Conservation (phyloP, 2,888 invertebrate species). For the Lamproptera curius region DNA sequence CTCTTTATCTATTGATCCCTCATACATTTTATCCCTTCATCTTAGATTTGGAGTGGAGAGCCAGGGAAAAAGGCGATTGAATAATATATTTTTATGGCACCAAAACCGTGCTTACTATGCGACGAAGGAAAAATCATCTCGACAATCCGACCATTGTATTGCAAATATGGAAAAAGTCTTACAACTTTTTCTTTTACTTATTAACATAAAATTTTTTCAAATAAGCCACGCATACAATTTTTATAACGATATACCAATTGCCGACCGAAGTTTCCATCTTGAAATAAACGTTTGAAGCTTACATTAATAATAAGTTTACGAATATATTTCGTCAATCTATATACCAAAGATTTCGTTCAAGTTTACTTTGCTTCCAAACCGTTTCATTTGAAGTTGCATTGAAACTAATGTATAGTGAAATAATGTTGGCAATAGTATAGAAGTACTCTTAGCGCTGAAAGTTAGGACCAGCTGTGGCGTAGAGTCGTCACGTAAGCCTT, state of each 20-base stretch:
- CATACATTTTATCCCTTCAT: slow-evolving; percentile 60
- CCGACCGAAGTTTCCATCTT: too few relatives aligned
- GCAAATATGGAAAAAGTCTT: slow-evolving; percentile 75
- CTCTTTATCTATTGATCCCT: slow-evolving; percentile 46
- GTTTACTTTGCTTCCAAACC: too few relatives aligned
- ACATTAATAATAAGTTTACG: too few relatives aligned
- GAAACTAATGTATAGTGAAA: slow-evolving; percentile 70
- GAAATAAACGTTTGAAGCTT: too few relatives aligned
- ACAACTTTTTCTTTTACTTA: slow-evolving; percentile 62
- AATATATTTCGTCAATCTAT: too few relatives aligned
- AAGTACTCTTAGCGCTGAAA: slow-evolving; percentile 56
- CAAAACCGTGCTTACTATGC: slow-evolving; percentile 66
- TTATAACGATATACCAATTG: not conserved
- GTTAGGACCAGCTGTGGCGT: slow-evolving; percentile 63
- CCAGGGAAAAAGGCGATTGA: slow-evolving; percentile 68
- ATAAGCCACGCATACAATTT: not conserved
- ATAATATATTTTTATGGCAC: slow-evolving; percentile 73
- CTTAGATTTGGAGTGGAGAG: slow-evolving; percentile 58
- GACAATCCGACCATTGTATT: slow-evolving; percentile 71
- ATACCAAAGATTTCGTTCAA: too few relatives aligned
- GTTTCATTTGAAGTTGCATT: slow-evolving; percentile 53
- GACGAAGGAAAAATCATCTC: slow-evolving; percentile 72
- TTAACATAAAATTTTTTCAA: slow-evolving; percentile 59
- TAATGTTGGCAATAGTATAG: slow-evolving; percentile 61
- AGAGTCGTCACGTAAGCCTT: slow-evolving; percentile 72